phyloP scores from a whole-genome alignment of 2,888 invertebrate genomes.

The Drosophila subquinaria region DNA sequence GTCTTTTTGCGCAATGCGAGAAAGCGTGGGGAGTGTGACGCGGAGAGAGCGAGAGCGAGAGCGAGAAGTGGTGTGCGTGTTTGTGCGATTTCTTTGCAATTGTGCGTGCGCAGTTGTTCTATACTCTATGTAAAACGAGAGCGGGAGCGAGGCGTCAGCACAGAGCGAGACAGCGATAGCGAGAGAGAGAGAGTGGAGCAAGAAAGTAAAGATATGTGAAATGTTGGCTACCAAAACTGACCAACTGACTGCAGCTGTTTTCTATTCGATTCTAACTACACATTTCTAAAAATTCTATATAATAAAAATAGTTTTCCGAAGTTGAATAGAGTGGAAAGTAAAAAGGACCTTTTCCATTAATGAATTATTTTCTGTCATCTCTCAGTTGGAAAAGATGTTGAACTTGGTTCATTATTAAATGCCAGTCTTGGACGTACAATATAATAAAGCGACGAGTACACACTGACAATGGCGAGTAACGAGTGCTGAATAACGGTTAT shows the following conservation, averaged over 20 bases:
- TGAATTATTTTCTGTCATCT: background rate
- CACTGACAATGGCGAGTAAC: slow-evolving; percentile 24
- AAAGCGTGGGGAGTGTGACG: slow-evolving; percentile 8
- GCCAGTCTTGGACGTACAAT: background rate
- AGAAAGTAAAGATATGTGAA: slow-evolving; percentile 6
- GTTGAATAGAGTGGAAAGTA: background rate
- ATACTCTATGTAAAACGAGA: slow-evolving; percentile 9
- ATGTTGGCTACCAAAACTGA: slow-evolving; percentile 12
- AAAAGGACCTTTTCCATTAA: background rate
- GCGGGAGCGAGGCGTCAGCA: background rate
- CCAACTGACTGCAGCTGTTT: slow-evolving; percentile 52
- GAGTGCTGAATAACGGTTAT: slow-evolving; percentile 2
- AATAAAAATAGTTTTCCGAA: slow-evolving; percentile 3
- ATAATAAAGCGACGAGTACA: slow-evolving; percentile 3
- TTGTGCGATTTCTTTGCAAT: slow-evolving; percentile 24
- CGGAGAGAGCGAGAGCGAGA: slow-evolving; percentile 3
- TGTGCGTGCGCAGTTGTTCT: slow-evolving; percentile 56
- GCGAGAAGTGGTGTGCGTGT: slow-evolving; percentile 12
- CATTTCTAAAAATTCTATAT: background rate
- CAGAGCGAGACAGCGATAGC: background rate
- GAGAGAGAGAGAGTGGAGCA: background rate
- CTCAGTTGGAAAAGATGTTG: background rate
- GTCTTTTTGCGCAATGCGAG: slow-evolving; percentile 41
- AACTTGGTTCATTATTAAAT: background rate
- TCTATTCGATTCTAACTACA: slow-evolving; percentile 7